Evolutionary conservation across 1,140 invertebrate species (phyloP).

Genomic region (Lamellibrachia luymesi): DNA sequence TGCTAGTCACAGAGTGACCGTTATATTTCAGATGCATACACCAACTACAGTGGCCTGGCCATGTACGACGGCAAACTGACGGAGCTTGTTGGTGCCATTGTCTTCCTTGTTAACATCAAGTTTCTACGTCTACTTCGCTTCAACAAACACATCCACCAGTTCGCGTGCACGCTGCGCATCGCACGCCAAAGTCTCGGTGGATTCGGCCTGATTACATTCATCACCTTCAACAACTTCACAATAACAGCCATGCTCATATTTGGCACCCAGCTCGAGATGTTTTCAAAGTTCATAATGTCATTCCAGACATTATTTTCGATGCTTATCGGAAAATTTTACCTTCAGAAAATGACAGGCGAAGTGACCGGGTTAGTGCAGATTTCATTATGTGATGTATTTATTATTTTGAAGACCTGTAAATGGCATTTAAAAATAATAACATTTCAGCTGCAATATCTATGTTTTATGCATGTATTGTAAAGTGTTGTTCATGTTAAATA

Average conservation of each 20-base stretch:
- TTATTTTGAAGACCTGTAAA: too few species aligned
- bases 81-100: background rate
- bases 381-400: too few species aligned
- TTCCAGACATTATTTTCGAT: conserved; percentile 12
- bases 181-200: conserved; percentile 46
- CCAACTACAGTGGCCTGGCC: conserved; percentile 14
- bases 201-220: conserved; percentile 50
- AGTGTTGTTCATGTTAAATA: background rate
- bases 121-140: conserved; percentile 58
- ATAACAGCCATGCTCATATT: conserved; percentile 18
- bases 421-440: background rate
- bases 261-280: background rate
- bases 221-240: conserved; percentile 53
- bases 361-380: background rate
- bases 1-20: background rate
- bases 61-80: conserved; percentile 3
- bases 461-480: background rate
- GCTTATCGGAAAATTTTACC: conserved; percentile 14
- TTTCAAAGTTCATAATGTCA: background rate
- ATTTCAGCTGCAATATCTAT: background rate
- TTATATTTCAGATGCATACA: conserved; percentile 2
- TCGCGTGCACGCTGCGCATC: conserved; percentile 46
- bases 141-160: conserved; percentile 56
- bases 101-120: conserved; percentile 18
- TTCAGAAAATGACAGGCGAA: background rate